Conservation (phyloP, 2,888 invertebrate genomes). For the Drosophila falleni region DNA sequence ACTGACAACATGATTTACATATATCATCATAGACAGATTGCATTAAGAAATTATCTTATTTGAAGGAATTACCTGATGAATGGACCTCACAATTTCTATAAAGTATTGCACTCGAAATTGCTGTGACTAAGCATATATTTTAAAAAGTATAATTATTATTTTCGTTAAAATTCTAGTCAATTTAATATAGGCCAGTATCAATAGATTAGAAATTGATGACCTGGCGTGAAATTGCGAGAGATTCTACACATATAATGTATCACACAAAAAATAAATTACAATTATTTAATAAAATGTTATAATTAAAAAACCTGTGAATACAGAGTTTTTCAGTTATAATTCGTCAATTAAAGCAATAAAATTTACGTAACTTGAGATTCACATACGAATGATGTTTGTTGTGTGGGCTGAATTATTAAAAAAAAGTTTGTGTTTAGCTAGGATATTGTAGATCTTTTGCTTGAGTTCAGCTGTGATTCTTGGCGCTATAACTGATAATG, state of each 20-base stretch:
- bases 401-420: slow-evolving; percentile 29
- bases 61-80: slow-evolving; percentile 6
- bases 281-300: neutral
- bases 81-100: slow-evolving; percentile 3
- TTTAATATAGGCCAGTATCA: slow-evolving; percentile 16
- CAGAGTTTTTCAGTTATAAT: slow-evolving; percentile 17
- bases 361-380: slow-evolving; percentile 35
- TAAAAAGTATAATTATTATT: neutral
- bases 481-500: slow-evolving; percentile 60
- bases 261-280: slow-evolving; percentile 43
- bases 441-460: slow-evolving; percentile 22
- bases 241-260: slow-evolving; percentile 47
- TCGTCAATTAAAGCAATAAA: slow-evolving; percentile 19
- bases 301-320: slow-evolving; percentile 14
- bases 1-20: neutral
- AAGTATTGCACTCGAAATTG: slow-evolving; percentile 11
- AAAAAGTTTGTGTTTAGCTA: slow-evolving; percentile 14
- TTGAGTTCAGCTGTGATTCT: slow-evolving; percentile 53
- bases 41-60: neutral
- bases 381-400: slow-evolving; percentile 7
- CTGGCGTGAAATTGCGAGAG: slow-evolving; percentile 44
- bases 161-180: slow-evolving; percentile 13
- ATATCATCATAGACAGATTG: slow-evolving; percentile 2
- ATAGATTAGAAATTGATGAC: slow-evolving; percentile 27
- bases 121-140: slow-evolving; percentile 39